A percentile compares a stretch with the other conserved stretches of the same genome.
Conservation (phyloP, 2,888 invertebrate genomes). For the Diarsia rubi region DNA sequence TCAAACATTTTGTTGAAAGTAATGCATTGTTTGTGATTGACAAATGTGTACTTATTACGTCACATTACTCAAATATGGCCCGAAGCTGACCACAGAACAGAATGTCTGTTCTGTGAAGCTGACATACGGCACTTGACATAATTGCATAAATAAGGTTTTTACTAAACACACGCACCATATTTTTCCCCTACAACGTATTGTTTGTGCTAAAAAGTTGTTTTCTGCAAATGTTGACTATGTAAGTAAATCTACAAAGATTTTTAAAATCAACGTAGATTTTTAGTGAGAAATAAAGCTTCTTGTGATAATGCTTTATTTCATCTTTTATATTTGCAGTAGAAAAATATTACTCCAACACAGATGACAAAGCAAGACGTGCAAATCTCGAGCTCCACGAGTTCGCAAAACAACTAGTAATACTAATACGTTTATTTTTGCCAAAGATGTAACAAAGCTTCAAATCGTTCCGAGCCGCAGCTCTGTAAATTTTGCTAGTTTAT, state of each 20-base stretch:
- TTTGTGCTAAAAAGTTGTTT: conserved; percentile 14
- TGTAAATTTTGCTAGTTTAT: conserved; percentile 45
- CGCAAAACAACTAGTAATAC: not conserved
- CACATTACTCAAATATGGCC: conserved; percentile 45
- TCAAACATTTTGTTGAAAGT: conserved; percentile 30
- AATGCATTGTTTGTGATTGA: conserved; percentile 49
- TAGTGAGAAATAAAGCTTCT: not conserved
- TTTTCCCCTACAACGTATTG: not conserved
- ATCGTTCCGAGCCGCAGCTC: not conserved
- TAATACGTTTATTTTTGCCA: conserved; percentile 2
- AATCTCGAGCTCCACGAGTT: not conserved
- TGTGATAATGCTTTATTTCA: not conserved
- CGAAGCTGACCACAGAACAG: conserved; percentile 20
- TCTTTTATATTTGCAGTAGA: not conserved
- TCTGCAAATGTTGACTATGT: conserved; percentile 36
- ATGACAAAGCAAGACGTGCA: not conserved
- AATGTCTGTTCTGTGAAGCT: too few species aligned
- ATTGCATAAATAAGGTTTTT: conserved; percentile 35
- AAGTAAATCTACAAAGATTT: conserved; percentile 1
- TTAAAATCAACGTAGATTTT: not conserved
- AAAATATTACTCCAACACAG: conserved; percentile 7
- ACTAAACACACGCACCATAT: conserved; percentile 4
- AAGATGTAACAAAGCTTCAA: conserved; percentile 1
- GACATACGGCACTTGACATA: conserved; percentile 34
- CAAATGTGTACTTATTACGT: conserved; percentile 40